Evolutionary conservation across 1,140 invertebrate genomes (phyloP), one percentile per base, ranked within the genome.

Genomic region (Drosophila azteca): DNA sequence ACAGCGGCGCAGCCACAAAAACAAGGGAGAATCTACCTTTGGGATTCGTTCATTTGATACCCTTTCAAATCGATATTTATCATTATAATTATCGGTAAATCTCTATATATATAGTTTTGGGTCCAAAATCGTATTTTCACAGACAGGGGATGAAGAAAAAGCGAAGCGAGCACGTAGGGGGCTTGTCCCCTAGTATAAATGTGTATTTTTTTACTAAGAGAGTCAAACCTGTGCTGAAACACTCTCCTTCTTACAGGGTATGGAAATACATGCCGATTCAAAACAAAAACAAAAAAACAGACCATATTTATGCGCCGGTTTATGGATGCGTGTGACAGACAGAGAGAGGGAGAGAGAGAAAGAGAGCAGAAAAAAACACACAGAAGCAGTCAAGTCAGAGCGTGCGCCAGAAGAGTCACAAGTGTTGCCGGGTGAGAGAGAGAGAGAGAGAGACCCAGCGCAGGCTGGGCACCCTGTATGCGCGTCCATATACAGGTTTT

Each of bases 201-300:
- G n/a, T n/a, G n/a, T n/a, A n/a, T n/a, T n/a, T 4, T 3, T 1
- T 11, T 39, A 2, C 0, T 39, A 3, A 11, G 2, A 11, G 31
- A 11, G 1, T 4, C 35, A 13, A 39, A 39, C 35, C 4, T 13
- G 3, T 13, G 9, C 3, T 1, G 2, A 1, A 31, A 11, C 5
- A 1, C 5, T 13, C 13, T 4, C 3, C 35, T 5, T 11, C n/a
- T 5, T 4, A 3, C 35, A 39, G 35, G 35, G 35, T 13, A 39
- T 13, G 24, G 50, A 65, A 58, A 52, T 69, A 20, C 5, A 7
- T 52, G 17, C 50, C 50, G 46, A 74, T 65, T 66, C 78, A 81
- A 85, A 85, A 82, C 79, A 79, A 85, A 87, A 85, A 82, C 79
- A 82, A 82, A 82, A 46, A 71, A 85, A 76, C 82, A 78, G 66